Conservation (phyloP, 2,113 vertebrate genomes). For the Plecturocebus donacophilus region DNA sequence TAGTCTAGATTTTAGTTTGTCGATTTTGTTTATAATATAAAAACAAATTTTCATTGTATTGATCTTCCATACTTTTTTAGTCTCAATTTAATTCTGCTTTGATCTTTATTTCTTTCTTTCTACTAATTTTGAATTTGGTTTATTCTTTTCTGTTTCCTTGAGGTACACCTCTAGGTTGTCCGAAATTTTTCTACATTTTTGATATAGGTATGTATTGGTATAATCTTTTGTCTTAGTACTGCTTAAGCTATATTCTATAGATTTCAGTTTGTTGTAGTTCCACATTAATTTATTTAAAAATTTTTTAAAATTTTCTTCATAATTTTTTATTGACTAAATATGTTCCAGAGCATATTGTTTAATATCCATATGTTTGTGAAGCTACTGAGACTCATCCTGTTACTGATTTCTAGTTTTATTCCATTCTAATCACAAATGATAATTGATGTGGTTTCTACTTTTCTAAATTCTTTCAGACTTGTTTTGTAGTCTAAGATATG, state of each 20-base stretch:
- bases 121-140: neutral
- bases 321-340: neutral
- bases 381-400: neutral
- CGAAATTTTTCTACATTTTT: neutral
- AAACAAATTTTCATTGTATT: neutral
- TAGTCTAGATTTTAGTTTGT: neutral
- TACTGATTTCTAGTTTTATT: neutral
- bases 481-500: neutral
- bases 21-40: neutral
- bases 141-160: neutral
- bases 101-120: neutral
- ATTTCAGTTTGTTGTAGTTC: neutral
- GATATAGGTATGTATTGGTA: neutral
- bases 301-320: neutral
- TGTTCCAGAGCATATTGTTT: neutral
- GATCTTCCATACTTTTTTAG: neutral
- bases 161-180: neutral
- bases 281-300: neutral
- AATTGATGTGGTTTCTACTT: neutral
- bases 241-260: neutral
- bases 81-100: neutral
- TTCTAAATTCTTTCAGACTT: neutral
- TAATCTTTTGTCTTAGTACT: neutral
- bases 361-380: neutral
- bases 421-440: neutral